Conservation (phyloP, 2,888 invertebrate genomes). For the Lordiphosa andalusiaca region DNA sequence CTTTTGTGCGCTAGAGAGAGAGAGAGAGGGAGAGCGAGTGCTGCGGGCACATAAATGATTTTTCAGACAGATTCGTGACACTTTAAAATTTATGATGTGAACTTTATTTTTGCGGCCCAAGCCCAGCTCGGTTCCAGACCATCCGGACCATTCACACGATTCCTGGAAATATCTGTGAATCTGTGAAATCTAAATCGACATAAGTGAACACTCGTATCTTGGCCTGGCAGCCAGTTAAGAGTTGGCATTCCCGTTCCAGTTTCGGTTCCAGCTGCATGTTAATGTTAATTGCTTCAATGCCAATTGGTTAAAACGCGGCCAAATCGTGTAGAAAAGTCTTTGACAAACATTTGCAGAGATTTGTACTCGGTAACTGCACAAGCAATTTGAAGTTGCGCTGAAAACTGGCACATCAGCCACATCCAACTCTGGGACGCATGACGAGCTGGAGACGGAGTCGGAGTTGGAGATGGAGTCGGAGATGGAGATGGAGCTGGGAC, state of each 20-base stretch:
- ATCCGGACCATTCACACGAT: conserved; percentile 50
- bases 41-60: conserved; percentile 72
- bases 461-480: conserved; percentile 16
- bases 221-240: conserved; percentile 36
- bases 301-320: conserved; percentile 73
- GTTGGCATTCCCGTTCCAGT: conserved; percentile 51
- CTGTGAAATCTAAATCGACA: conserved; percentile 74
- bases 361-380: conserved; percentile 24
- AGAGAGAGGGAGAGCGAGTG: conserved; percentile 12
- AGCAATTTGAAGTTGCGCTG: conserved; percentile 41
- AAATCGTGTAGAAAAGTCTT: conserved; percentile 70
- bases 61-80: conserved; percentile 73
- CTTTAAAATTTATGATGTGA: conserved; percentile 76
- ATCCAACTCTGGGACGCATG: conserved; percentile 49
- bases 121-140: conserved; percentile 7
- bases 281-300: conserved; percentile 74
- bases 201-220: conserved; percentile 41
- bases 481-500: neutral
- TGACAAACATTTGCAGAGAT: conserved; percentile 69
- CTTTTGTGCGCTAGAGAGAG: neutral
- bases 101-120: conserved; percentile 47
- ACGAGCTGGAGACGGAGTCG: conserved; percentile 41
- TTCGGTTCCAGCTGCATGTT: conserved; percentile 65
- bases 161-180: conserved; percentile 64
- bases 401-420: conserved; percentile 61